Base-by-base conservation (phyloP, 2,888 invertebrate species). In the Amphipoea lucens region DNA sequence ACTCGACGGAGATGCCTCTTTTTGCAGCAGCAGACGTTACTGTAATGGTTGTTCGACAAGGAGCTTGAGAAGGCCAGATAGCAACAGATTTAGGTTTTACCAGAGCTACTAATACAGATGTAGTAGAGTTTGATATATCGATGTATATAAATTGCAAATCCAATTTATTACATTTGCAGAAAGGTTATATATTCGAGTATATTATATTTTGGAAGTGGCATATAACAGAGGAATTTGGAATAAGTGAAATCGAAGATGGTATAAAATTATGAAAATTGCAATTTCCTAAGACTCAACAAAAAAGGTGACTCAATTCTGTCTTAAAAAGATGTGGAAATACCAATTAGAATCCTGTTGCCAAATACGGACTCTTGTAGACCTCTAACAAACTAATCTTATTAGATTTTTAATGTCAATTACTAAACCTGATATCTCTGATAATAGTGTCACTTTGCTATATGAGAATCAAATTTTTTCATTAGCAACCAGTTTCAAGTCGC, bases 1-100 rank as follows among this genome's bases (percentile, higher is more conserved):
- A 94, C 94, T 92, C 90, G 94, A 93, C 94, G 95, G 93, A 94
- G 95, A 95, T 94, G 91, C 92, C 92, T 92, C 93, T 96, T 96
- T 96, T 95, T 96, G 94, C 93, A 85, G 83, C 89, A 88, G 89
- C 90, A 92, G 91, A 92, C 91, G 90, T 90, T 93, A 91, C 91
- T 90, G 91, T 95, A 95, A 96, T 94, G 92, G 92, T 90, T 94
- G 94, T 94, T 92, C 91, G 85, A 94, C 94, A 94, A 89, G 92
- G 89, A 68, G 76, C 82, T 75, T 75, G 77, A 71, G 76, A 67
- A 74, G 42, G 66, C 57, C 88, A 72, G 86, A 81, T 51, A 81
- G 74, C 68, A 76, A 77, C 75, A 85, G 66, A 68, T 83, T 88
- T 83, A 83, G 76, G 77, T 67, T 82, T 81, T 45, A 72, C 36